Evolutionary conservation across 2,888 invertebrate species (phyloP), one percentile per base, ranked within the genome.

Genomic region (Acrobasis repandana): DNA sequence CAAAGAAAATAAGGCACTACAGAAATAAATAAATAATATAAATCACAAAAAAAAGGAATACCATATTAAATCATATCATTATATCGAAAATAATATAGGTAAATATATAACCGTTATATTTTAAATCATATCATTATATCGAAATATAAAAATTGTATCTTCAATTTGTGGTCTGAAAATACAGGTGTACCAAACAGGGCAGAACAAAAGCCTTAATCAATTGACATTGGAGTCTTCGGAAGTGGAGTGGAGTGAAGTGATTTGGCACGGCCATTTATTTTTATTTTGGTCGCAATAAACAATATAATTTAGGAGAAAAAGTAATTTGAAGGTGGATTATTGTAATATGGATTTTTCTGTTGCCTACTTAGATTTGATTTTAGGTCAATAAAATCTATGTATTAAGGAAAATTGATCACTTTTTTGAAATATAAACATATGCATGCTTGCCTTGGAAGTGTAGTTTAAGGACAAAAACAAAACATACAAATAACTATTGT

Each of bases 131-230:
- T 36, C 36, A 52, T 52, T 36, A 52, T 52, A 10, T 52, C 36
- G 11, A 50, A 50, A 28, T 28, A 14, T 28, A n/a, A 33, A 34
- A 52, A 52, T 52, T 36, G 36, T 16, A 28, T 52, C 33, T 50
- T 51, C 51, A 34, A 51, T 51, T 52, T 52, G 36, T 50, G 33
- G 8, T 33, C 51, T 52, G 16, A 34, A 52, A 52, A 34, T n/a
- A n/a, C 33, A 11, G n/a, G 52, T 16, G 9, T 36, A 52, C 10
- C 5, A 52, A 52, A 16, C 52, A 52, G 52, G 36, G 36, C 52
- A 52, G 52, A 52, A 52, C 52, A 9, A 52, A 52, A 34, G 6
- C 34, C 9, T 10, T 52, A 52, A 52, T 52, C 52, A 52, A 52
- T 52, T 52, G 52, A 52, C 34, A 52, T 52, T 52, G 50, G 16